Percentiles rank a stretch among this genome's conserved stretches.
phyloP scores from a whole-genome alignment of 2,888 invertebrate species.

The Malthinus flaveolus region DNA sequence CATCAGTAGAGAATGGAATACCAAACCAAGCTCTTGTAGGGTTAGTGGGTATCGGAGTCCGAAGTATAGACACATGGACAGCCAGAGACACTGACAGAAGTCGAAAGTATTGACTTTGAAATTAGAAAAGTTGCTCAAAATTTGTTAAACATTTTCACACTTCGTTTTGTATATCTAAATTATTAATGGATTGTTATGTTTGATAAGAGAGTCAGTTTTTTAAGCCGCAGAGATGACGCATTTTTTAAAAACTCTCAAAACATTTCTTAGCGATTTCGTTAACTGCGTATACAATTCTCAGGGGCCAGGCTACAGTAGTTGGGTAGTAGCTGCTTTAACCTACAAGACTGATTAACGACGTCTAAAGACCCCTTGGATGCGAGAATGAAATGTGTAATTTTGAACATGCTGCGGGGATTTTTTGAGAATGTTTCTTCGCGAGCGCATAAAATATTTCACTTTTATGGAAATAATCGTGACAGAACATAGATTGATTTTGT shows the following conservation, averaged over 20 bases:
- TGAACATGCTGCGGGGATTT: too few species aligned
- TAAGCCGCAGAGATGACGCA: not conserved
- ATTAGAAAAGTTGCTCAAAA: not conserved
- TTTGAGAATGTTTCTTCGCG: too few species aligned
- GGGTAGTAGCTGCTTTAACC: too few species aligned
- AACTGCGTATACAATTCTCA: too few species aligned
- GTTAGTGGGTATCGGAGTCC: constrained; percentile 43
- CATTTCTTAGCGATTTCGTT: not conserved
- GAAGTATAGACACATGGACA: constrained; percentile 51
- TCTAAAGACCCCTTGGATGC: too few species aligned
- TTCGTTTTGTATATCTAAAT: constrained; percentile 4
- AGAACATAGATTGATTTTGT: too few species aligned
- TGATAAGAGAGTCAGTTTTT: constrained; percentile 1
- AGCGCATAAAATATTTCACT: too few species aligned
- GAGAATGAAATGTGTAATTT: too few species aligned
- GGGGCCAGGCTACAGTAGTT: too few species aligned
- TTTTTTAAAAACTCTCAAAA: constrained; percentile 18
- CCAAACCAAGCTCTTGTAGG: constrained; percentile 35
- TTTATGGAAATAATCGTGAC: too few species aligned
- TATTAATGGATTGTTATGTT: constrained; percentile 11
- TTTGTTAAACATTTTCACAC: not conserved
- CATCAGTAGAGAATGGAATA: constrained; percentile 57
- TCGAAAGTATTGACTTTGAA: constrained; percentile 51
- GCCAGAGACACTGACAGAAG: constrained; percentile 54
- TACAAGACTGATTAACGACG: too few species aligned